These are phyloP conservation scores for Aradus depressus DNA, from an alignment of 2,888 invertebrate species.

Conservation along the genomic window DNA sequence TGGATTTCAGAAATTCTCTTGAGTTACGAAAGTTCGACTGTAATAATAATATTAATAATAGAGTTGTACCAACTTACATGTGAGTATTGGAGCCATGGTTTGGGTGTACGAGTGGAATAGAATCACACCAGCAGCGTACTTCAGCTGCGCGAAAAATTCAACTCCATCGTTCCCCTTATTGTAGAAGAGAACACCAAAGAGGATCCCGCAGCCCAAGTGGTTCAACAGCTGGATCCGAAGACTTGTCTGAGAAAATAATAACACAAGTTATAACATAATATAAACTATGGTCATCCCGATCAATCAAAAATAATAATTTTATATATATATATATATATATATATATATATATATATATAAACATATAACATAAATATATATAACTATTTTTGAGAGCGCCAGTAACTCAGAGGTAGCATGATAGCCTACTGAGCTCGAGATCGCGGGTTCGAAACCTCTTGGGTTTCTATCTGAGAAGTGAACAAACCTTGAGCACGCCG, in stretches of 20 bases:
- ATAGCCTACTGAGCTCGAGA: too few species aligned
- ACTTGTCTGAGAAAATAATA: conserved; percentile 17
- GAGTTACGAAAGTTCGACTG: too few species aligned
- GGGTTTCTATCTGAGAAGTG: too few species aligned
- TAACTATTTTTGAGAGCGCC: too few species aligned
- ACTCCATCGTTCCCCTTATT: conserved; percentile 51
- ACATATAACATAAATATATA: background rate
- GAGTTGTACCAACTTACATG: conserved; percentile 39
- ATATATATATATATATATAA: background rate
- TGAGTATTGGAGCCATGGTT: conserved; percentile 54
- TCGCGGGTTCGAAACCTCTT: too few species aligned
- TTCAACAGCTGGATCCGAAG: conserved; percentile 50
- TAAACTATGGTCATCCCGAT: background rate
- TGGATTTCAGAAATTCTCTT: too few species aligned
- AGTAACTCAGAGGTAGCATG: too few species aligned
- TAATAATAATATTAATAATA: too few species aligned
- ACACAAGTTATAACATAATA: background rate
- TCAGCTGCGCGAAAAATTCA: conserved; percentile 57
- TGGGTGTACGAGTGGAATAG: conserved; percentile 57
- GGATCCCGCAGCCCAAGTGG: conserved; percentile 48
- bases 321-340: background rate
- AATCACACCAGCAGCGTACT: conserved; percentile 52
- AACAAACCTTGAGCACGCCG: too few species aligned
- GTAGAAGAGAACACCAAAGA: conserved; percentile 49
- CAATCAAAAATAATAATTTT: background rate